These are phyloP conservation scores for Halictus quadricinctus DNA, from an alignment of 2,888 invertebrate species.

Conservation along the genomic window DNA sequence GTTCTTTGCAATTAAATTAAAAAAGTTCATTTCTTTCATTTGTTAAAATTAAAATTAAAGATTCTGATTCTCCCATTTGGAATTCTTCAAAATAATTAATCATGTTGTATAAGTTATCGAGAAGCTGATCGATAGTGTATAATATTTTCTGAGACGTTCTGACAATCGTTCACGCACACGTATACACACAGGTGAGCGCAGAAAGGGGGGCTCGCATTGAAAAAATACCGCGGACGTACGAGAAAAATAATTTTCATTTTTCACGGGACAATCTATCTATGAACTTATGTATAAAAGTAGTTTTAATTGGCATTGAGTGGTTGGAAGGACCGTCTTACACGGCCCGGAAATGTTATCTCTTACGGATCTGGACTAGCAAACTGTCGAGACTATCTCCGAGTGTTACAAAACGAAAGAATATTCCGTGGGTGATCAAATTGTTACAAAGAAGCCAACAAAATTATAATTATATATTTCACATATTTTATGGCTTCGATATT, in stretches of 20 bases:
- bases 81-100: not conserved
- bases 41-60: not conserved
- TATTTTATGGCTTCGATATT: not conserved
- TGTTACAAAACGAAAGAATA: conserved; percentile 26
- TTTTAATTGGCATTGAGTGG: conserved; percentile 62
- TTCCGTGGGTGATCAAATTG: not conserved
- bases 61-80: not conserved
- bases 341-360: not conserved
- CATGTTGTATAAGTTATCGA: not conserved
- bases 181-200: conserved; percentile 57
- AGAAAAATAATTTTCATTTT: conserved; percentile 61
- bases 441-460: not conserved
- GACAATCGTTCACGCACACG: conserved; percentile 54
- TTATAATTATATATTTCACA: not conserved
- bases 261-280: conserved; percentile 33
- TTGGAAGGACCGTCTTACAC: conserved; percentile 34
- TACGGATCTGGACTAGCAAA: not conserved
- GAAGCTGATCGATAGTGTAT: not conserved
- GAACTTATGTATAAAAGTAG: conserved; percentile 66
- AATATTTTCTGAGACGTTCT: not conserved
- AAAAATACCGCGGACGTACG: conserved; percentile 53
- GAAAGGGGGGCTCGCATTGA: conserved; percentile 48
- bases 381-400: not conserved
- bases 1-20: too few species aligned
- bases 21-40: not conserved